Base-by-base conservation (phyloP, 2,888 invertebrate species). In the Nomada lathburiana region DNA sequence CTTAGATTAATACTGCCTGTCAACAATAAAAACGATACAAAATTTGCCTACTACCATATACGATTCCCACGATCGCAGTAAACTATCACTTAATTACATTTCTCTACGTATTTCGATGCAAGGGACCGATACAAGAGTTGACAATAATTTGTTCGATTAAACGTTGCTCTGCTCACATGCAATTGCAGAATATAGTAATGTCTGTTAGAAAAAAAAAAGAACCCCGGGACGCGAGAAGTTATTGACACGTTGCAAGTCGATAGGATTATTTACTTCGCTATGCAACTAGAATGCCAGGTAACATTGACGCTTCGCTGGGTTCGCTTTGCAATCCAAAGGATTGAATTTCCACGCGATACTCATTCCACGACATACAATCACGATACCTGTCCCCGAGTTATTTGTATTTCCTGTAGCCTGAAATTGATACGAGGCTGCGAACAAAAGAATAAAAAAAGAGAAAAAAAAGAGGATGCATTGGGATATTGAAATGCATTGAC, bases 281-380 rank as follows among this genome's bases (percentile, higher is more conserved):
- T 77, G 71, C 78, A 64, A 59, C 60, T 52, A 75, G 83, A 82
- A 82, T 82, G 74, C 26, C 60, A 36, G 63, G 23, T 60, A 55
- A 63, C 83, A 71, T 83, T 64, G 83, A 83, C 75, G 83, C 78
- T 71, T 72, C 83, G 68, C 63, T 74, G 70, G 75, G 64, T 53
- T 60, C 36, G 52, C 26, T 10, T 78, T 71, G 83, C 83, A 50
- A 78, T 76, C 76, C 67, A 18, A 42, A 44, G 83, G 83, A 83
- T 83, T 75, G 68, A 72, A 63, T 83, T 83, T 83, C 83, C 68
- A 63, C 50, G 75, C 11, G 74, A 82, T 78, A 83, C 74, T 60
- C 73, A 20, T 82, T 83, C 71, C 82, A 53, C 78, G 83, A 82
- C 67, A 82, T 71, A 63, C 44, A 78, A 83, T 82, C 82, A 63